Percentiles rank a stretch among this genome's conserved stretches.
Conservation (phyloP, 2,113 vertebrate species). For the Struthio camelus region DNA sequence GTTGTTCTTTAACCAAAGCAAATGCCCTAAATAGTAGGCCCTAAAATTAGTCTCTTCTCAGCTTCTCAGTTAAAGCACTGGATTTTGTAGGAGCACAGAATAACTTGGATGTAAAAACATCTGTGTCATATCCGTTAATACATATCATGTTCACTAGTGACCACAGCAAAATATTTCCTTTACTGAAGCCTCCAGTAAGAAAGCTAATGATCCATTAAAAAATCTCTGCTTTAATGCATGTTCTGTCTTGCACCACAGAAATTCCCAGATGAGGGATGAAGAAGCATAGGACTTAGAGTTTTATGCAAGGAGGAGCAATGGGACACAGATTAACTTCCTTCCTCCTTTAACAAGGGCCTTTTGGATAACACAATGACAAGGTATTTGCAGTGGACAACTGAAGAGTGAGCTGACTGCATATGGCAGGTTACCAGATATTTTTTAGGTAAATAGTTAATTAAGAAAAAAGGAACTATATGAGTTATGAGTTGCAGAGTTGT, state of each 20-base stretch:
- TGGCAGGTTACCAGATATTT: neutral
- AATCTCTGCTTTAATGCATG: neutral
- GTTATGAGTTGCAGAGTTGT: neutral
- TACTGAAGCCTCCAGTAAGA: neutral
- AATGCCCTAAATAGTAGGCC: neutral
- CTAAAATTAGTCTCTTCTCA: neutral
- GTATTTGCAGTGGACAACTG: neutral
- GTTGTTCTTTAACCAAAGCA: neutral
- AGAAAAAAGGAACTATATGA: neutral
- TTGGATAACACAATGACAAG: neutral
- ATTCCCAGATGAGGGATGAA: neutral
- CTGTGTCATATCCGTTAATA: neutral
- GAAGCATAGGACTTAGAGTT: conserved; percentile 10
- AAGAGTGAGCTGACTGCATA: neutral
- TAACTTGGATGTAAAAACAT: neutral
- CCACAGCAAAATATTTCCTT: conserved; percentile 18
- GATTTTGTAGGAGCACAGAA: neutral
- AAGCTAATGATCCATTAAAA: conserved; percentile 20
- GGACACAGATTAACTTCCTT: conserved; percentile 6
- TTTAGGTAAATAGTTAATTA: conserved; percentile 32
- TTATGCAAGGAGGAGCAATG: neutral
- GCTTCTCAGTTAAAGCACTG: neutral
- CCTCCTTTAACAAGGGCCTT: neutral
- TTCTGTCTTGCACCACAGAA: neutral
- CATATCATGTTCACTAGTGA: neutral